These are phyloP conservation scores for Leptocoma aspasia DNA, from an alignment of 2,113 vertebrate species.

Conservation along the genomic window DNA sequence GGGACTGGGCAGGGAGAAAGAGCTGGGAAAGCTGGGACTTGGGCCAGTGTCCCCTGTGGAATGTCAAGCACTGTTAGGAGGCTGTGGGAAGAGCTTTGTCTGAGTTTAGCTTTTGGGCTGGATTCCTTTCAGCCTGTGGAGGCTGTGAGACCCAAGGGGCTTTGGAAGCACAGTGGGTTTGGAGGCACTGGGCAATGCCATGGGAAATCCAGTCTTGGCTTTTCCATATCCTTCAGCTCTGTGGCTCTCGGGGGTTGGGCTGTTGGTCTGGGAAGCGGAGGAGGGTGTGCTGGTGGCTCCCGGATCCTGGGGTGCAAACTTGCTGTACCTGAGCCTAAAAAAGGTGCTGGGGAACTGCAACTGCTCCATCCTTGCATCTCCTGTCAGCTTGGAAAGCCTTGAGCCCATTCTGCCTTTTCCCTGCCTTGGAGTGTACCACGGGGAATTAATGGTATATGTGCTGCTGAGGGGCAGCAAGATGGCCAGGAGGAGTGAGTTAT, in stretches of 20 bases:
- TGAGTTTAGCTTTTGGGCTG: neutral
- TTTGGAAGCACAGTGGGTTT: neutral
- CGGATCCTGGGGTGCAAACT: accelerated
- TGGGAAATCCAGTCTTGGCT: neutral
- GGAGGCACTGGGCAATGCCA: neutral
- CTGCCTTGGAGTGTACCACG: accelerated
- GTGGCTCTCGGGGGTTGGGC: neutral
- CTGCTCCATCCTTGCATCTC: neutral
- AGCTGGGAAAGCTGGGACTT: neutral
- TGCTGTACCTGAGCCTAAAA: neutral
- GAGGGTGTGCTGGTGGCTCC: neutral
- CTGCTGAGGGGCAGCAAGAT: neutral
- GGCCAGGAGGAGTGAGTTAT: neutral
- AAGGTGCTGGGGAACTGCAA: neutral
- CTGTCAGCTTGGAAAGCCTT: neutral
- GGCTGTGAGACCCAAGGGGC: neutral
- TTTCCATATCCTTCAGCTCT: accelerated
- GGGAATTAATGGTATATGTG: neutral
- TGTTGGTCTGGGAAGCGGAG: neutral
- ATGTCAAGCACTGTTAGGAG: neutral
- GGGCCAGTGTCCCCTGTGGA: neutral
- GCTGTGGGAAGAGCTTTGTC: neutral
- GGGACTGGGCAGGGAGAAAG: neutral
- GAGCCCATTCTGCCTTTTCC: neutral
- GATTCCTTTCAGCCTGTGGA: neutral